These are phyloP conservation scores for Onchidella celtica DNA, from an alignment of 2,888 invertebrate species.

Conservation along the genomic window DNA sequence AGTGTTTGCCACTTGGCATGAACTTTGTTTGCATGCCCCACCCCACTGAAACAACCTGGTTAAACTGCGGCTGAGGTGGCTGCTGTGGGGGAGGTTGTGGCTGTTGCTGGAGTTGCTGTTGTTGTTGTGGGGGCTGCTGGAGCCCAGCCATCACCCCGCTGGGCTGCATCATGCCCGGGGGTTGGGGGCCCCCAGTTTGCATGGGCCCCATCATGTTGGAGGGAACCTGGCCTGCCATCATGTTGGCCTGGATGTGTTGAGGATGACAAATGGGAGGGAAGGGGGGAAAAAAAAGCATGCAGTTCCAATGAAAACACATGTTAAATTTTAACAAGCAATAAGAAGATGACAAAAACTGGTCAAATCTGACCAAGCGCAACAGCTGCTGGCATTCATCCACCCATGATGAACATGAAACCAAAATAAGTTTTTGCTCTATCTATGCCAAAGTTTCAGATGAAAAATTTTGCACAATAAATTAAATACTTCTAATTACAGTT, in stretches of 20 bases:
- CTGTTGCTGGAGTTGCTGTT: slow-evolving; percentile 49
- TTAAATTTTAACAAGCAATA: neutral
- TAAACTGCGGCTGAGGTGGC: slow-evolving; percentile 51
- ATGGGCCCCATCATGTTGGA: slow-evolving; percentile 43
- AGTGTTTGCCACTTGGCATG: too few species aligned
- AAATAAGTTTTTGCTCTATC: too few species aligned
- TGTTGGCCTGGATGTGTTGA: slow-evolving; percentile 6
- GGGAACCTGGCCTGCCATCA: slow-evolving; percentile 8
- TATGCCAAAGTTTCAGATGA: too few species aligned
- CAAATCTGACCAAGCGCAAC: neutral
- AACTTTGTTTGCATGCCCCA: neutral
- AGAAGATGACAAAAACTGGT: neutral
- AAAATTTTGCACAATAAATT: too few species aligned
- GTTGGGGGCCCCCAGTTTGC: slow-evolving; percentile 39
- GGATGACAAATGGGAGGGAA: neutral
- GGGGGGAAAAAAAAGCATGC: slow-evolving; percentile 18
- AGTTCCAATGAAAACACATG: slow-evolving; percentile 5
- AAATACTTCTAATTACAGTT: too few species aligned
- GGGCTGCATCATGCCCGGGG: slow-evolving; percentile 45
- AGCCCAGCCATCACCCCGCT: slow-evolving; percentile 10
- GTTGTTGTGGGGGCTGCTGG: slow-evolving; percentile 43
- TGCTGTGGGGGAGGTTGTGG: slow-evolving; percentile 52
- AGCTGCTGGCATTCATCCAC: neutral
- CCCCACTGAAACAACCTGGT: slow-evolving; percentile 33
- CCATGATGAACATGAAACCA: too few species aligned